Conservation (phyloP, 2,113 vertebrate species). For the Nestor notabilis region DNA sequence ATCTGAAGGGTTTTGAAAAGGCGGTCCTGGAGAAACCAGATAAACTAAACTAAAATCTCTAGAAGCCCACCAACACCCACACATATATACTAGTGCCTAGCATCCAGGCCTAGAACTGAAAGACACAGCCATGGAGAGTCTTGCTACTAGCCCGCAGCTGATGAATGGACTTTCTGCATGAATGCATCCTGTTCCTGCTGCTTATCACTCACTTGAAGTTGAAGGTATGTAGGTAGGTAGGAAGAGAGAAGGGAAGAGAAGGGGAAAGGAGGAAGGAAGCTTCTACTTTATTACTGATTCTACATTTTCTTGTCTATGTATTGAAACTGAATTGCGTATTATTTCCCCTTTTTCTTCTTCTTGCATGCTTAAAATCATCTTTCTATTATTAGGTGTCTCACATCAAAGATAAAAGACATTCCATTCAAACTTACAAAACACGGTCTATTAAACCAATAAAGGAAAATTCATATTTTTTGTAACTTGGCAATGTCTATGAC, state of each 20-base stretch:
- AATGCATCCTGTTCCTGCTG: not conserved
- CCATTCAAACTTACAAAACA: not conserved
- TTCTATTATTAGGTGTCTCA: not conserved
- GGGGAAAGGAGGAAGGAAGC: not conserved
- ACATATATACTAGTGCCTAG: rapidly evolving
- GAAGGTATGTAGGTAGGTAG: too few species aligned
- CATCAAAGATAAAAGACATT: not conserved
- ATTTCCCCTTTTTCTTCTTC: not conserved
- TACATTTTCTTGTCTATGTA: not conserved
- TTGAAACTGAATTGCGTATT: not conserved
- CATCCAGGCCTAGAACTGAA: not conserved
- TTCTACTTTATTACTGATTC: not conserved
- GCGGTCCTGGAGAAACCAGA: not conserved
- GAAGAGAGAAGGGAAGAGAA: too few species aligned
- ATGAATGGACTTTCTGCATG: not conserved
- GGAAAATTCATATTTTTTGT: slow-evolving; percentile 22
- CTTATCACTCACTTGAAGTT: not conserved
- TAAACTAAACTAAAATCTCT: not conserved
- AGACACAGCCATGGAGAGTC: not conserved
- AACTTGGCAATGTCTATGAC: not conserved
- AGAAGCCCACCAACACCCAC: not conserved
- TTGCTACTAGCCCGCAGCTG: not conserved
- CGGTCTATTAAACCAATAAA: not conserved
- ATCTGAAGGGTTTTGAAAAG: not conserved
- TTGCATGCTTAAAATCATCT: not conserved